Conservation (phyloP, 2,888 invertebrate species). For the Mesoligia furuncula region DNA sequence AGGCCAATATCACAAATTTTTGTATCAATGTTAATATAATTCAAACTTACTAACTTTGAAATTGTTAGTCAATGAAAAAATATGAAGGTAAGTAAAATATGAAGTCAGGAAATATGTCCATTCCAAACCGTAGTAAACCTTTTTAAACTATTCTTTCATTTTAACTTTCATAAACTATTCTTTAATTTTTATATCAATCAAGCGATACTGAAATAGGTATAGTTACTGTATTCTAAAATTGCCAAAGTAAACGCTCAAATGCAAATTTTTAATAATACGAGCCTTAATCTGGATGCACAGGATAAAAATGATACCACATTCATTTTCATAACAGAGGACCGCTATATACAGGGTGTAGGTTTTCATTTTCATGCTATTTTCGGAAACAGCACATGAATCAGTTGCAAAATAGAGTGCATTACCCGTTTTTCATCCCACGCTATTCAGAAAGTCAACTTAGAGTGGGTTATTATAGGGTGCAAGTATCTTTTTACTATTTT, state of each 20-base stretch:
- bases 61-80: too few relatives aligned
- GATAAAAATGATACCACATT: constrained; percentile 35
- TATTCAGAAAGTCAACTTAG: constrained; percentile 53
- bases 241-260: not conserved
- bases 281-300: constrained; percentile 31
- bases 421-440: constrained; percentile 48
- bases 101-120: too few relatives aligned
- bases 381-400: constrained; percentile 59
- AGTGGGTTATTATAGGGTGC: constrained; percentile 38
- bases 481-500: constrained; percentile 42
- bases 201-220: too few relatives aligned
- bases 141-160: too few relatives aligned
- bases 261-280: constrained; percentile 7
- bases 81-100: too few relatives aligned
- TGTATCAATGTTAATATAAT: too few relatives aligned
- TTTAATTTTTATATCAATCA: too few relatives aligned
- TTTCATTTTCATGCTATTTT: constrained; percentile 41
- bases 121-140: too few relatives aligned
- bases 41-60: too few relatives aligned
- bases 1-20: too few relatives aligned
- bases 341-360: constrained; percentile 16
- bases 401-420: constrained; percentile 57
- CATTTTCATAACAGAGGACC: constrained; percentile 30
- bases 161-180: too few relatives aligned
- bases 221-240: not conserved